Percentiles rank a stretch among this genome's conserved stretches.
These are phyloP conservation scores for Rhopalosiphum maidis DNA, from an alignment of 1,140 invertebrate genomes.

Conservation along the genomic window DNA sequence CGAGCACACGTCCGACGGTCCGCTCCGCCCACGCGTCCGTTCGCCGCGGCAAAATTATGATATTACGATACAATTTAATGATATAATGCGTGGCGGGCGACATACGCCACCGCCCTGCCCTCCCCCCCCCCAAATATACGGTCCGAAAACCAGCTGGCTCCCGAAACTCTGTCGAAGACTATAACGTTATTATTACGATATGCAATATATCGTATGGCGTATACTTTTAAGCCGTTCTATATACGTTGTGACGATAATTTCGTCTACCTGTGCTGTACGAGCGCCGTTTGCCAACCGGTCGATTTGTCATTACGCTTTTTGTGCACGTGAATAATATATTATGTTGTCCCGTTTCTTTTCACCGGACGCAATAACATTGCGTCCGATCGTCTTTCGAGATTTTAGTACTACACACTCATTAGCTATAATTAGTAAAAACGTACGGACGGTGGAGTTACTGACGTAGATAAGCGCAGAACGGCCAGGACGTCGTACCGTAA, in stretches of 20 bases:
- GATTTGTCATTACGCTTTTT: too few relatives aligned
- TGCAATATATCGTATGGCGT: too few relatives aligned
- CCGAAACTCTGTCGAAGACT: too few relatives aligned
- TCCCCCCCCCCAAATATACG: too few relatives aligned
- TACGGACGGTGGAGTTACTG: not conserved
- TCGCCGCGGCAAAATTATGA: not conserved
- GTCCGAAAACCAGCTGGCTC: not conserved
- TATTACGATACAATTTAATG: too few relatives aligned
- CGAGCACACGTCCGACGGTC: not conserved
- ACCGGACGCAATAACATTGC: too few relatives aligned
- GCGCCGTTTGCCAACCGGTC: too few relatives aligned
- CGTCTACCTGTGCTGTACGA: too few relatives aligned
- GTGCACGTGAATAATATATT: not conserved
- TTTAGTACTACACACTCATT: not conserved
- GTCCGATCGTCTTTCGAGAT: not conserved
- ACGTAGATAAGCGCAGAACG: not conserved
- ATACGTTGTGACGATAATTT: too few relatives aligned
- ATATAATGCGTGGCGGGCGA: not conserved
- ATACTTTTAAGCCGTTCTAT: too few relatives aligned
- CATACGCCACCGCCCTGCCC: too few relatives aligned
- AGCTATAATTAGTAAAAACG: not conserved
- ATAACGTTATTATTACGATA: too few relatives aligned
- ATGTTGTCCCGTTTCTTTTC: not conserved
- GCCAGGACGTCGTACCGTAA: not conserved
- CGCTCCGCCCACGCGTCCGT: not conserved